Evolutionary conservation across 2,113 vertebrate genomes (phyloP).

Genomic region (Pseudorectes ferrugineus): DNA sequence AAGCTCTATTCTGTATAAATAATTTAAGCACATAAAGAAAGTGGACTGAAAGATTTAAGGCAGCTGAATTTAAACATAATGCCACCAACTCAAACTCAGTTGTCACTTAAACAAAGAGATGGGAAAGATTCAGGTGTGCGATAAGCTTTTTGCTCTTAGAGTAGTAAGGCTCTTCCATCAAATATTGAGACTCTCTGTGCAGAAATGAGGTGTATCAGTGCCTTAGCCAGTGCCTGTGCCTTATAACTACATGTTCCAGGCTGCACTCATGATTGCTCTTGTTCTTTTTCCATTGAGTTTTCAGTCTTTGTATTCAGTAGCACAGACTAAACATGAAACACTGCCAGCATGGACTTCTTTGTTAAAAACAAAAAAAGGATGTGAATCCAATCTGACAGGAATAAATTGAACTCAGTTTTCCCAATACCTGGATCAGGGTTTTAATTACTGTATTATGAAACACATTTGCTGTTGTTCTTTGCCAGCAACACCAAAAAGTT

Average conservation of each 20-base stretch:
- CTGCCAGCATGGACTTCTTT: neutral
- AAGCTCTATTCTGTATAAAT: neutral
- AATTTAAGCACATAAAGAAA: neutral
- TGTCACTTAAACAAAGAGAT: neutral
- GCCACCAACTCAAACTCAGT: neutral
- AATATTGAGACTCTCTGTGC: neutral
- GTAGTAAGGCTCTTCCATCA: neutral
- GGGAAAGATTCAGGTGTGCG: neutral
- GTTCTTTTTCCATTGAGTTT: neutral
- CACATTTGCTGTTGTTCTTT: neutral
- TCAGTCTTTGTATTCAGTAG: neutral
- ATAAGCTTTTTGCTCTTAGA: neutral
- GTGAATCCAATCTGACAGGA: neutral
- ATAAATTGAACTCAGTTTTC: neutral
- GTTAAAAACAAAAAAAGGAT: neutral
- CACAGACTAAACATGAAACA: neutral
- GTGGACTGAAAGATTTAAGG: neutral
- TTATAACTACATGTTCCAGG: neutral
- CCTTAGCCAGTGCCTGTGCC: neutral
- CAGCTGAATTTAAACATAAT: neutral
- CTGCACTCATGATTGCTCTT: neutral
- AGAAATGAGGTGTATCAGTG: neutral
- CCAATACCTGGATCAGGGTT: neutral
- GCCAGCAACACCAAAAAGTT: neutral
- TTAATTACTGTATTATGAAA: neutral